Conservation (phyloP, 2,797 vertebrate species). For the Centroberyx gerrardi region DNA sequence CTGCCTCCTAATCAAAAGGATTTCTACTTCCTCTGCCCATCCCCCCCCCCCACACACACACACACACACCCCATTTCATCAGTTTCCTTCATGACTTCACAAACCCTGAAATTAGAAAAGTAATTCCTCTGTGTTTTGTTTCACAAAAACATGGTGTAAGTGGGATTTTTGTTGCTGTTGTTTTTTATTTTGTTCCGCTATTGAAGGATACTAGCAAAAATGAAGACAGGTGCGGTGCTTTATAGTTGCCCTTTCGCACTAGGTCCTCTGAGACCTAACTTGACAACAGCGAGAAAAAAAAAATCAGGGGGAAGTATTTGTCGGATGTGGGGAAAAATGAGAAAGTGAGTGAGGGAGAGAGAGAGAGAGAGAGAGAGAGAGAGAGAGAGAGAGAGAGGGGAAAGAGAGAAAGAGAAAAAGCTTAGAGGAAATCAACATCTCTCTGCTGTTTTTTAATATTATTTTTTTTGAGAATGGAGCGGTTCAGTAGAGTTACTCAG, state of each 20-base stretch:
- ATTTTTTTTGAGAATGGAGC: constrained; percentile 24
- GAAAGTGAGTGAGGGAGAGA: constrained; percentile 6
- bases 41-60: constrained; percentile 5
- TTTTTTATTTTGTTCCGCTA: constrained; percentile 48
- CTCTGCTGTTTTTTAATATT: constrained; percentile 28
- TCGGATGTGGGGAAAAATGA: constrained; percentile 59
- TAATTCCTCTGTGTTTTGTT: constrained; percentile 73
- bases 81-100: constrained; percentile 74
- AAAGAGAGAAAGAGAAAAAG: constrained; percentile 29
- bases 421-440: constrained; percentile 44
- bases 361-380: constrained; percentile 46
- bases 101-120: constrained; percentile 76
- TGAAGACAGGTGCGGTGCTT: constrained; percentile 69
- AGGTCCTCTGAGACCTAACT: constrained; percentile 71
- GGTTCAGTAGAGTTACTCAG: constrained; percentile 37
- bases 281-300: constrained; percentile 63
- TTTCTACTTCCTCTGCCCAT: constrained; percentile 66
- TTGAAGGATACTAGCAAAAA: constrained; percentile 65
- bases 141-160: constrained; percentile 69
- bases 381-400: constrained; percentile 12
- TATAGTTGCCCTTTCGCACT: constrained; percentile 75
- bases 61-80: constrained; percentile 63
- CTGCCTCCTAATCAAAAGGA: constrained; percentile 78
- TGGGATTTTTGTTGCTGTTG: constrained; percentile 53
- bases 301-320: constrained; percentile 53